phyloP scores from a whole-genome alignment of 2,888 invertebrate species.

The Tridacna crocea region DNA sequence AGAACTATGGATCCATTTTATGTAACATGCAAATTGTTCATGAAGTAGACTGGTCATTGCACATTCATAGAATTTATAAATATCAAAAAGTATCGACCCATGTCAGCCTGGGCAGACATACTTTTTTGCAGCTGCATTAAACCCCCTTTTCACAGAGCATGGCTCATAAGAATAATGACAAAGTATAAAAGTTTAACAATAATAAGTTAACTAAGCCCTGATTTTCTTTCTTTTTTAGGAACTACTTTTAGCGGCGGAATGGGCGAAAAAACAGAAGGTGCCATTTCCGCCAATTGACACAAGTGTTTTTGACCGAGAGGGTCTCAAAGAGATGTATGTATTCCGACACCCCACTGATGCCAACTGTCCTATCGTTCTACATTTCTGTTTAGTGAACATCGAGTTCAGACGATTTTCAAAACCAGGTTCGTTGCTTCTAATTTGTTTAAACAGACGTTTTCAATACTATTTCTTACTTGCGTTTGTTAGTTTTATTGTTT shows the following conservation, averaged over 20 bases:
- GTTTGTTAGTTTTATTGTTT: background rate
- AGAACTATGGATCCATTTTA: too few species aligned
- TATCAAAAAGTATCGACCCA: too few species aligned
- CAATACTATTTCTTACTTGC: background rate
- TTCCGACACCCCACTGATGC: constrained; percentile 84
- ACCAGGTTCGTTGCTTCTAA: constrained; percentile 79
- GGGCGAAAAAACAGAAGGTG: constrained; percentile 75
- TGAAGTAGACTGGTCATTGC: too few species aligned
- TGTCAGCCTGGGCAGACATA: too few species aligned
- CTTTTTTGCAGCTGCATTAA: too few species aligned
- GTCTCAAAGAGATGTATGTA: constrained; percentile 84
- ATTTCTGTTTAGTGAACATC: constrained; percentile 84
- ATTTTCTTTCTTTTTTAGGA: constrained; percentile 77
- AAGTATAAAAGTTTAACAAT: too few species aligned
- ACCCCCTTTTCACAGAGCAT: too few species aligned
- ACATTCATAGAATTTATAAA: too few species aligned
- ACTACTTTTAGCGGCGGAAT: constrained; percentile 83
- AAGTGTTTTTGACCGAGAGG: constrained; percentile 81
- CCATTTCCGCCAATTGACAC: constrained; percentile 85
- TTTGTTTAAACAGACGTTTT: background rate
- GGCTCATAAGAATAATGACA: too few species aligned
- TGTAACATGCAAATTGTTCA: too few species aligned
- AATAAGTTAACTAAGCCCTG: too few species aligned
- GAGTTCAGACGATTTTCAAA: constrained; percentile 82
- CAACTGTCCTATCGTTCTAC: constrained; percentile 84